phyloP scores from a whole-genome alignment of 2,888 invertebrate genomes.

The Ormyrus pomaceus region DNA sequence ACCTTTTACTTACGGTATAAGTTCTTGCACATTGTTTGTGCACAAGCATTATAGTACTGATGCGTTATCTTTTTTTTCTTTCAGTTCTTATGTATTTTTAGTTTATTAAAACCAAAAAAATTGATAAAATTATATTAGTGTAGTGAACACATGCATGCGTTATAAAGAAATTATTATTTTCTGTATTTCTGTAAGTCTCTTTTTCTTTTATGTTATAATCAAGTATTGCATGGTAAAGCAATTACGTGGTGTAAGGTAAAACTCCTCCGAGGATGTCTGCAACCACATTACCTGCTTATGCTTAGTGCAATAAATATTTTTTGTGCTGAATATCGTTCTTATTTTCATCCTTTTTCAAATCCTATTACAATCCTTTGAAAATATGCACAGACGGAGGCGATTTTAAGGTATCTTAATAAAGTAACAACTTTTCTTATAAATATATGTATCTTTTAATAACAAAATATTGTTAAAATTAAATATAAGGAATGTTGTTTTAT shows the following conservation, averaged over 20 bases:
- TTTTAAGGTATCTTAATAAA: slow-evolving; percentile 23
- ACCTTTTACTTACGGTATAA: neutral
- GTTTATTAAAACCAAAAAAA: slow-evolving; percentile 23
- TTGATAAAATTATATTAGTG: slow-evolving; percentile 26
- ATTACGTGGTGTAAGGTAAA: slow-evolving; percentile 6
- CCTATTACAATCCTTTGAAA: neutral
- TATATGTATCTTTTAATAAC: slow-evolving; percentile 64
- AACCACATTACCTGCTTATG: slow-evolving; percentile 23
- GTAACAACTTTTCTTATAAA: slow-evolving; percentile 58
- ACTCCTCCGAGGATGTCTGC: slow-evolving; percentile 6
- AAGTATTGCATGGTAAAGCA: slow-evolving; percentile 34
- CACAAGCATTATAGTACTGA: neutral
- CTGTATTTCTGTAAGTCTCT: slow-evolving; percentile 16
- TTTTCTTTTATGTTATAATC: slow-evolving; percentile 32
- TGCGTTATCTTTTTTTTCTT: slow-evolving; percentile 7
- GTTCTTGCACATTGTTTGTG: slow-evolving; percentile 34
- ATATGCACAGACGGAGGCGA: neutral
- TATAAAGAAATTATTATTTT: slow-evolving; percentile 45
- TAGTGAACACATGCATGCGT: slow-evolving; percentile 28
- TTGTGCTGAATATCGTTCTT: slow-evolving; percentile 30
- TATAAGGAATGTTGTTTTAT: slow-evolving; percentile 52
- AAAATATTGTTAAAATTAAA: slow-evolving; percentile 60
- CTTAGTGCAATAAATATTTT: slow-evolving; percentile 37
- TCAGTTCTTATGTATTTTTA: slow-evolving; percentile 34
- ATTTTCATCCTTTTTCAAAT: slow-evolving; percentile 11